These are phyloP conservation scores for Agrilus mali DNA, from an alignment of 2,888 invertebrate genomes.

Conservation along the genomic window DNA sequence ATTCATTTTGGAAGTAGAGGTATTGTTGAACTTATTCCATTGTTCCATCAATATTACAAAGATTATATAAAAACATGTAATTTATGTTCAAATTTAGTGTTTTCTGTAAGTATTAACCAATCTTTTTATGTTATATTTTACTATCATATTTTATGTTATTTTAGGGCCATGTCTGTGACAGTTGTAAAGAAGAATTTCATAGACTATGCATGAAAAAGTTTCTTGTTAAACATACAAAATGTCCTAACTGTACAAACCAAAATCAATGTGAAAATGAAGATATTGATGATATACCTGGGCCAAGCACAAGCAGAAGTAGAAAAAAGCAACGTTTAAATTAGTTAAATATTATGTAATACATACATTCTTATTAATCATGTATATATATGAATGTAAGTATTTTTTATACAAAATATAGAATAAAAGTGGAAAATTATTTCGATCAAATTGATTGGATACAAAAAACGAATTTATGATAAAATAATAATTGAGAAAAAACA, in stretches of 20 bases:
- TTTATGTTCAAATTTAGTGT: constrained; percentile 26
- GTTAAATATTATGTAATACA: no score
- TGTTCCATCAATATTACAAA: constrained; percentile 20
- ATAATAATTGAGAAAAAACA: no score
- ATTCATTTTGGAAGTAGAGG: constrained; percentile 24
- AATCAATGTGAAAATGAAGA: no score
- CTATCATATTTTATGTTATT: neutral
- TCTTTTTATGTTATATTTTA: neutral
- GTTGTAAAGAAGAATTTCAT: constrained; percentile 6
- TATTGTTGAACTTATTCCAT: constrained; percentile 25
- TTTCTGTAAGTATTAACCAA: constrained; percentile 19
- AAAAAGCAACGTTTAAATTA: no score
- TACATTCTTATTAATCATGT: no score
- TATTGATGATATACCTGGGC: no score
- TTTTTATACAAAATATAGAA: no score
- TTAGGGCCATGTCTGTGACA: constrained; percentile 5
- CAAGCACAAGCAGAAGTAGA: no score
- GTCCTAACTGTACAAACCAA: constrained; percentile 4
- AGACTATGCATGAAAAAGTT: constrained; percentile 6
- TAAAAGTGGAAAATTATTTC: no score
- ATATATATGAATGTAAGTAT: no score
- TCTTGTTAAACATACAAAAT: constrained; percentile 5
- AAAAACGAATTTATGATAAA: no score
- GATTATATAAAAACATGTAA: constrained; percentile 19
- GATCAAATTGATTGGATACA: no score